Percentiles rank a stretch among this genome's conserved stretches.
These are phyloP conservation scores for Aphidoletes aphidimyza DNA, from an alignment of 2,888 invertebrate species.

Conservation along the genomic window DNA sequence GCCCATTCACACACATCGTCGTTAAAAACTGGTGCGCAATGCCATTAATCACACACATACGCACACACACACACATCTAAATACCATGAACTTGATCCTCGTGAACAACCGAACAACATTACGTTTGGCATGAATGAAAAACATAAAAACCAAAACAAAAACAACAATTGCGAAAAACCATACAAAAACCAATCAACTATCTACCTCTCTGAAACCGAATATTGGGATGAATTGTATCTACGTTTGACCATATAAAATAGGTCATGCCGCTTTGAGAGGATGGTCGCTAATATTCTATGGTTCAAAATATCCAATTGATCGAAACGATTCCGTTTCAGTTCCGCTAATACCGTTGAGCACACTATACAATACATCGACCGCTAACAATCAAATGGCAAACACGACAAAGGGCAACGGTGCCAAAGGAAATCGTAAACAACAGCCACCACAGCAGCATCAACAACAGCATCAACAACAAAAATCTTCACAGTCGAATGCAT, in stretches of 20 bases:
- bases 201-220: too few species aligned
- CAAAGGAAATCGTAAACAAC: constrained; percentile 58
- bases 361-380: constrained; percentile 62
- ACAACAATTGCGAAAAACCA: too few species aligned
- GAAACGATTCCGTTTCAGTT: constrained; percentile 71
- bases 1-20: not conserved
- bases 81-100: not conserved
- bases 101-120: not conserved
- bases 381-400: constrained; percentile 62
- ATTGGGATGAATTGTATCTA: not conserved
- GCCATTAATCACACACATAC: not conserved
- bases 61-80: too few species aligned
- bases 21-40: not conserved
- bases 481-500: constrained; percentile 57
- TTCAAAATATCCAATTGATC: constrained; percentile 74
- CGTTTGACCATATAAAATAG: constrained; percentile 7
- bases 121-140: not conserved
- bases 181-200: not conserved
- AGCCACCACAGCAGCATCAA: constrained; percentile 63
- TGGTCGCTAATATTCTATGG: constrained; percentile 95
- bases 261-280: constrained; percentile 86
- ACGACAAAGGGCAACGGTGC: constrained; percentile 56
- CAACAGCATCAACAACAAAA: constrained; percentile 61
- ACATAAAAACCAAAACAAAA: too few species aligned
- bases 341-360: constrained; percentile 59